phyloP scores from a whole-genome alignment of 2,888 invertebrate species.

The Lottia gigantea region DNA sequence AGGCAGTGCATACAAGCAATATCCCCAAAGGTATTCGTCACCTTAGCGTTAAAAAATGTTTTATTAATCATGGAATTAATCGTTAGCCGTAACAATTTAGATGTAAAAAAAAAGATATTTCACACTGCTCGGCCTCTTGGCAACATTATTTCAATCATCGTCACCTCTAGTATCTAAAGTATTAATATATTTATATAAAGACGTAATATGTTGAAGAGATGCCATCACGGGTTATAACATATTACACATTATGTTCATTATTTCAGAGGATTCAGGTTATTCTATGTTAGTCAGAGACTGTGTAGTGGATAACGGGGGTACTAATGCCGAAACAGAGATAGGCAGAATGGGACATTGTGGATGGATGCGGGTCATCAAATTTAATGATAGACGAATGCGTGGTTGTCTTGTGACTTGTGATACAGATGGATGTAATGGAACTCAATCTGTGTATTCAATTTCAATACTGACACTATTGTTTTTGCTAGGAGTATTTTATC shows the following conservation, averaged over 20 bases:
- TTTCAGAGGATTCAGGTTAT: conserved; percentile 81
- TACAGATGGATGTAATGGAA: conserved; percentile 87
- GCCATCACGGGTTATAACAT: no score
- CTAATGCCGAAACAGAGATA: conserved; percentile 95
- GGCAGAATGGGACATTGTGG: conserved; percentile 98
- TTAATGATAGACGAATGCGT: conserved; percentile 87
- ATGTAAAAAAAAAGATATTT: no score
- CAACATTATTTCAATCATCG: no score
- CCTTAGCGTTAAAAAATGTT: no score
- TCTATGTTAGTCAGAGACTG: conserved; percentile 90
- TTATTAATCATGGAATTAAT: no score
- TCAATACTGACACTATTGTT: not conserved
- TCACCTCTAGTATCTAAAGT: no score
- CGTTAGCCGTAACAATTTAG: no score
- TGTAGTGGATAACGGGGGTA: conserved; percentile 93
- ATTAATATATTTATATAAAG: no score
- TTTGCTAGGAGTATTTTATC: not conserved
- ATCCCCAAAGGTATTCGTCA: no score
- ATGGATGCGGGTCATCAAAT: conserved; percentile 90
- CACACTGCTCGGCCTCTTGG: no score
- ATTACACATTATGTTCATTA: not conserved
- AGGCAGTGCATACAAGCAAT: no score
- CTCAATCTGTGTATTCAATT: conserved; percentile 10
- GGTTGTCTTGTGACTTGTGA: conserved; percentile 96
- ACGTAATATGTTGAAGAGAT: no score